Percentiles rank a stretch among this genome's conserved stretches.
Evolutionary conservation across 2,797 vertebrate species (phyloP).

Genomic region (Chelidonichthys spinosus): DNA sequence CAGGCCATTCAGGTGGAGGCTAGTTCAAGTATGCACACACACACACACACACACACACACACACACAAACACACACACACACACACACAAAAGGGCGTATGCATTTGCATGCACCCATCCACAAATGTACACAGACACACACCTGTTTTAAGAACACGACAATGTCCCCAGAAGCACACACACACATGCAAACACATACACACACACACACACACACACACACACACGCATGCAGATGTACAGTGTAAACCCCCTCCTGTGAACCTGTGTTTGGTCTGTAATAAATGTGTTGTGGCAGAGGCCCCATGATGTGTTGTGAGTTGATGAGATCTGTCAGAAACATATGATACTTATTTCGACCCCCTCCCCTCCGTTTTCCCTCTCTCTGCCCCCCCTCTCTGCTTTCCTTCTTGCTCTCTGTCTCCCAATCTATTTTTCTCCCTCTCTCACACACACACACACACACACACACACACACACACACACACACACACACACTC

Average conservation of each 20-base stretch:
- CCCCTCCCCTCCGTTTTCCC: conserved; percentile 5
- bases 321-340: conserved; percentile 81
- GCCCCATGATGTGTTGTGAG: conserved; percentile 65
- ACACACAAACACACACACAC: conserved; percentile 33
- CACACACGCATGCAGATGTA: conserved; percentile 27
- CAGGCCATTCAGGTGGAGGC: conserved; percentile 81
- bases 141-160: conserved; percentile 59
- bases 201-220: conserved; percentile 17
- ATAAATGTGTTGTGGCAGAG: conserved; percentile 67
- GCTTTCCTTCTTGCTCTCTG: conserved; percentile 1
- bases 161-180: conserved; percentile 15
- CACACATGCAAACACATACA: conserved; percentile 36
- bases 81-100: conserved; percentile 27
- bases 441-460: neutral
- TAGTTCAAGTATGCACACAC: conserved; percentile 72
- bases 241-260: conserved; percentile 41
- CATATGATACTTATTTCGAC: conserved; percentile 79
- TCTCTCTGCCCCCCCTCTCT: conserved; percentile 10
- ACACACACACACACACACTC: neutral
- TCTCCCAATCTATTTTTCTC: neutral
- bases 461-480: neutral
- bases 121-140: conserved; percentile 59
- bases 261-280: conserved; percentile 68
- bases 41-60: conserved; percentile 25
- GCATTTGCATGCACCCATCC: conserved; percentile 35